Conservation (phyloP, 2,888 invertebrate genomes). For the Laspeyria flexula region DNA sequence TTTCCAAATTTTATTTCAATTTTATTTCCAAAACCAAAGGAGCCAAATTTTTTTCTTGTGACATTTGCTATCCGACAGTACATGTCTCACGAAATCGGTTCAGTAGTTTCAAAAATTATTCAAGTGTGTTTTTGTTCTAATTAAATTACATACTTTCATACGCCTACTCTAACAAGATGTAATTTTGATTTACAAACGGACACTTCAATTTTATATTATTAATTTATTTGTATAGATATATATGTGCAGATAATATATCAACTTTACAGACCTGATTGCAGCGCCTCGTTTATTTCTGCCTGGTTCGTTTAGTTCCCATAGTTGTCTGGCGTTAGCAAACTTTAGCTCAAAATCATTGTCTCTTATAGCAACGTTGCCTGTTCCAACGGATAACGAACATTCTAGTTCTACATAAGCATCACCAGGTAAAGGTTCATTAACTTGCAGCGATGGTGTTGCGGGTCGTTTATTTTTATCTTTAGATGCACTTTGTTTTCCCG, state of each 20-base stretch:
- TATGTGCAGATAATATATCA: not conserved
- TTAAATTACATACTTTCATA: too few species aligned
- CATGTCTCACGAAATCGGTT: too few species aligned
- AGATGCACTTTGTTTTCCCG: conserved; percentile 44
- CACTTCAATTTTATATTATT: too few species aligned
- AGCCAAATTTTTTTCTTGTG: too few species aligned
- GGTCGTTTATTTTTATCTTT: conserved; percentile 52
- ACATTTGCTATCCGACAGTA: too few species aligned
- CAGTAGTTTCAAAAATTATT: too few species aligned
- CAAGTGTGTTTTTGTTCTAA: too few species aligned
- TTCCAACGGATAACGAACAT: conserved; percentile 57
- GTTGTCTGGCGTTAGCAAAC: conserved; percentile 52
- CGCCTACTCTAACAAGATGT: too few species aligned
- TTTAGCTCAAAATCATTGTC: conserved; percentile 66
- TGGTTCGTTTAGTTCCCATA: conserved; percentile 64
- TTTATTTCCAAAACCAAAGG: too few species aligned
- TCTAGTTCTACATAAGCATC: conserved; percentile 73
- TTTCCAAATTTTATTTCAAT: too few species aligned
- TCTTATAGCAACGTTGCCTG: conserved; percentile 56
- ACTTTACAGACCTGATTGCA: conserved; percentile 55
- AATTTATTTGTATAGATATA: too few species aligned
- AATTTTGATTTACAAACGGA: too few species aligned
- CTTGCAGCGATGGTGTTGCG: not conserved
- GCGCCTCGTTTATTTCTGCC: conserved; percentile 67
- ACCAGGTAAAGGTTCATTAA: conserved; percentile 40